Evolutionary conservation across 2,113 vertebrate species (phyloP), one percentile per base, ranked within the genome.

Genomic region (Boulengeromyrus knoepffleri): DNA sequence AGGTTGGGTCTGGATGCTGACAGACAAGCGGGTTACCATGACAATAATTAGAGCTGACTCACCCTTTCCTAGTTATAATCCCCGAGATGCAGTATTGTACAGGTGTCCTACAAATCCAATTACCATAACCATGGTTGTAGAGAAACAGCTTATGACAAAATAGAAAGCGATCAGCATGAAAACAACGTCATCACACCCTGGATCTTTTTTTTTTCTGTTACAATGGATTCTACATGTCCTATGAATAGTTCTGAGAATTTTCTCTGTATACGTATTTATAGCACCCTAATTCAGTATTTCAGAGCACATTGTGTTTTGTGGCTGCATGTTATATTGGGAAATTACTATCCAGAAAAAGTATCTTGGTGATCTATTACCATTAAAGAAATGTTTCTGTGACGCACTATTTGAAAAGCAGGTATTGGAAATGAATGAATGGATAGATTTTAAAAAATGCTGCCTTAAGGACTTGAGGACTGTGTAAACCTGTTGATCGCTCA

Each of bases 91-190:
- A 90, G 90, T 92, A 91, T 93, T 91, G 91, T 94, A 93, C 94
- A 95, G 93, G 93, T 95, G 94, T 92, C 93, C 90, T 74, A 90
- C 88, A 92, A 95, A 94, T 95, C 93, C 94, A 93, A 93, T 95
- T 94, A 95, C 85, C 92, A 92, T 90, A 88, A 87, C 87, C 56
- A 50, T 90, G 89, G 80, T 89, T 74, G 47, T 9, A 46, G 84
- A 52, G 66, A 36, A 80, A 53, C 7, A 15, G 39, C 49, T 31
- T 47, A 77, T 46, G 66, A 80, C 47, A 27, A 83, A 77, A 89
- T 13, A 62, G 89, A 58, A 90, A 31, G 47, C 17, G 70, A 85
- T 52, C 15, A 70, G 46, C 66, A 87, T 85, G 58, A 74, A 58
- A 89, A 36, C 45, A 49, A 70, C 77, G 80, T 49, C 36, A 89